phyloP scores from a whole-genome alignment of 2,888 invertebrate genomes.

The Hofmannophila pseudospretella region DNA sequence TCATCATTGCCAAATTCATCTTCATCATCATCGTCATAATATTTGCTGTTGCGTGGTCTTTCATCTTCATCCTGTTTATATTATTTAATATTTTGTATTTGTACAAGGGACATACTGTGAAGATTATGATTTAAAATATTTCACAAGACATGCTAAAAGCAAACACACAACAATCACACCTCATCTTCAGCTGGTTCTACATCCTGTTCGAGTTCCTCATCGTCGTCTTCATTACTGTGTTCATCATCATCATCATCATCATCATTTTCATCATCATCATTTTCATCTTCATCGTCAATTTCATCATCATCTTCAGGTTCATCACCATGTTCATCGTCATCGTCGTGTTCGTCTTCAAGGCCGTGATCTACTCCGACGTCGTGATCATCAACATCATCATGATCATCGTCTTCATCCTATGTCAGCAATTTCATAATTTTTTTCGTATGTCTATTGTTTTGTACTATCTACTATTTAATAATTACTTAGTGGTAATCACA shows the following conservation, averaged over 20 bases:
- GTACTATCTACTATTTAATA: too few species aligned
- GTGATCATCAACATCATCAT: conserved; percentile 33
- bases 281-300: conserved; percentile 33
- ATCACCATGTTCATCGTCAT: conserved; percentile 35
- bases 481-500: too few species aligned
- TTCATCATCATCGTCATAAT: conserved; percentile 17
- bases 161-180: conserved; percentile 25
- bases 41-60: conserved; percentile 18
- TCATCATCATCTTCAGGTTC: conserved; percentile 20
- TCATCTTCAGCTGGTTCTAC: conserved; percentile 24
- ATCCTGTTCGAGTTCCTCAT: conserved; percentile 42
- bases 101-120: too few species aligned
- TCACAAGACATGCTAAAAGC: conserved; percentile 3
- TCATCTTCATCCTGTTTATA: conserved; percentile 23
- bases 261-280: conserved; percentile 29
- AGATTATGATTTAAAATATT: background rate
- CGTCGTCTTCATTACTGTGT: conserved; percentile 37
- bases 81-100: too few species aligned
- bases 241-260: conserved; percentile 28
- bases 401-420: conserved; percentile 26
- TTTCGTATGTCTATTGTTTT: too few species aligned
- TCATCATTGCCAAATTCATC: conserved; percentile 33
- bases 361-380: conserved; percentile 39
- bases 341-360: conserved; percentile 38
- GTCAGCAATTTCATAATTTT: background rate